phyloP scores from a whole-genome alignment of 2,888 invertebrate genomes.

The Subacronicta megacephala region DNA sequence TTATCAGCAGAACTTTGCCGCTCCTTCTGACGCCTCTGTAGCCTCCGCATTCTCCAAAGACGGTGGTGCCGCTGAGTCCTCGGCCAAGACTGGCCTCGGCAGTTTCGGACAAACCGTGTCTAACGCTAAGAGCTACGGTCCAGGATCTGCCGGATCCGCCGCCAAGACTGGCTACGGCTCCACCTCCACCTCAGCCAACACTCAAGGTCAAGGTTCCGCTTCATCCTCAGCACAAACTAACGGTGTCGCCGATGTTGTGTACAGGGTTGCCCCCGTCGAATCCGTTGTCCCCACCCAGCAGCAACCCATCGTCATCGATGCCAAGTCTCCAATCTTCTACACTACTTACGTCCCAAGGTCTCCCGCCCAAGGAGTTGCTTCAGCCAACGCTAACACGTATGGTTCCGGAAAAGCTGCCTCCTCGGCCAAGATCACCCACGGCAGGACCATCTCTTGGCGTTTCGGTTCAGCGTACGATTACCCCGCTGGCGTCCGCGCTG shows the following conservation, averaged over 20 bases:
- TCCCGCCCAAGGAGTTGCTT: constrained; percentile 58
- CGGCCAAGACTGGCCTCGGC: constrained; percentile 71
- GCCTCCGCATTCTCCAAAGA: constrained; percentile 71
- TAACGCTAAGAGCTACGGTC: constrained; percentile 71
- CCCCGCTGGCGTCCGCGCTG: constrained; percentile 63
- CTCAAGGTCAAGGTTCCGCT: constrained; percentile 72
- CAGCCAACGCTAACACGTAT: constrained; percentile 72
- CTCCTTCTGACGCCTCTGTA: constrained; percentile 65
- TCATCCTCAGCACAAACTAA: constrained; percentile 69
- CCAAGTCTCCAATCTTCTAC: constrained; percentile 70
- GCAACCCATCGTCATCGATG: constrained; percentile 62
- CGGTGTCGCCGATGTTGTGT: constrained; percentile 40
- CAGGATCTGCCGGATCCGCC: constrained; percentile 73
- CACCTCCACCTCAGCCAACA: constrained; percentile 68
- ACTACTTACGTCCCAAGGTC: constrained; percentile 60
- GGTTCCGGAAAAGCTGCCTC: constrained; percentile 66
- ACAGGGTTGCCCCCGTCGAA: constrained; percentile 52
- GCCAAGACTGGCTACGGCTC: constrained; percentile 69
- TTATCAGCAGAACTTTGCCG: constrained; percentile 76
- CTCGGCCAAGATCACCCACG: constrained; percentile 63
- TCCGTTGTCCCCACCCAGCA: constrained; percentile 42
- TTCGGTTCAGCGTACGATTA: constrained; percentile 77
- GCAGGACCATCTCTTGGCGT: constrained; percentile 76
- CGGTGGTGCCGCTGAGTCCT: constrained; percentile 71
- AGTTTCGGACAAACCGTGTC: constrained; percentile 70